Conservation (phyloP, 2,888 invertebrate genomes). For the Cyclophora punctaria region DNA sequence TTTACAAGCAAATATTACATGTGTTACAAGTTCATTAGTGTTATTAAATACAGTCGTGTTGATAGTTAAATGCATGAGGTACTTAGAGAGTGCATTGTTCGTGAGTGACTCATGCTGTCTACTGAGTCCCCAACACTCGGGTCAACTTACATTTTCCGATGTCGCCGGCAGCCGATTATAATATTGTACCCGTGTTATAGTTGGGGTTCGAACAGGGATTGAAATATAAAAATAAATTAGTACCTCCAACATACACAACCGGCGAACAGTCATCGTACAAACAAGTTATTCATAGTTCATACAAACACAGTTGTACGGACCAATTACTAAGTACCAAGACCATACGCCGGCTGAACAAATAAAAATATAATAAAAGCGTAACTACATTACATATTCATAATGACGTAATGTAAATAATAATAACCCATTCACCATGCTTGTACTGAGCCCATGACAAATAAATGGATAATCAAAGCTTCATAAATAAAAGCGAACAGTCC, state of each 20-base stretch:
- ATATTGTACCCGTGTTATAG: conserved; percentile 60
- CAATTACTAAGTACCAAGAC: conserved; percentile 20
- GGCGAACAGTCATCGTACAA: conserved; percentile 23
- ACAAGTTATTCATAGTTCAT: conserved; percentile 11
- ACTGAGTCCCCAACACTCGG: conserved; percentile 33
- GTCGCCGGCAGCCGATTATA: conserved; percentile 48
- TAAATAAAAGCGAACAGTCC: conserved; percentile 30
- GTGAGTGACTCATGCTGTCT: conserved; percentile 44
- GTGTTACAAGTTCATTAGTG: conserved; percentile 2
- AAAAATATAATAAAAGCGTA: conserved; percentile 28
- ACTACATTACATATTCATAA: conserved; percentile 29
- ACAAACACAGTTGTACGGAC: conserved; percentile 9
- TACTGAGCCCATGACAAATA: background rate
- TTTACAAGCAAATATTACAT: conserved; percentile 17
- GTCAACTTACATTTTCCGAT: conserved; percentile 62
- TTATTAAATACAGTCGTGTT: too few species aligned
- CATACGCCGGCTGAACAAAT: conserved; percentile 41
- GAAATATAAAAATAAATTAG: conserved; percentile 70
- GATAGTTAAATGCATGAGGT: too few species aligned
- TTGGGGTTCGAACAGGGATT: conserved; percentile 58
- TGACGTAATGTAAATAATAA: conserved; percentile 24
- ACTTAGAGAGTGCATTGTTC: conserved; percentile 26
- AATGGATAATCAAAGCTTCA: conserved; percentile 7
- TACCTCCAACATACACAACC: conserved; percentile 48
- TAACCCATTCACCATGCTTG: conserved; percentile 33